Percentiles rank a stretch among this genome's conserved stretches.
Conservation (phyloP, 1,140 invertebrate species). For the Linepithema humile region DNA sequence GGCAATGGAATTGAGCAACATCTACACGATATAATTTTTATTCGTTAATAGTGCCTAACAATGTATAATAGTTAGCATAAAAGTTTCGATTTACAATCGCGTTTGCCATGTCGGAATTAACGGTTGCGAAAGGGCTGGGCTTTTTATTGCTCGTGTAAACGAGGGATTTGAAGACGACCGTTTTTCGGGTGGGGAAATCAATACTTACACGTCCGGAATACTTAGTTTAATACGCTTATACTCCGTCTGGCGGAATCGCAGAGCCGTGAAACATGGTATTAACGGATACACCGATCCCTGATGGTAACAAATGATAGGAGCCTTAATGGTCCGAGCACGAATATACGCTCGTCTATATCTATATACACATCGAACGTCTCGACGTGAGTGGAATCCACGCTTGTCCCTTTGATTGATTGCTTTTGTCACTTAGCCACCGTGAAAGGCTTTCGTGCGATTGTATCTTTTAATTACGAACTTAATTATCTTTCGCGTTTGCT, state of each 20-base stretch:
- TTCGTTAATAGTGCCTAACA: neutral
- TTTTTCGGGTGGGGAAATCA: slow-evolving; percentile 55
- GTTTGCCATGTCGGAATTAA: slow-evolving; percentile 15
- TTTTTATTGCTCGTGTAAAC: slow-evolving; percentile 29
- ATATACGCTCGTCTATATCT: slow-evolving; percentile 44
- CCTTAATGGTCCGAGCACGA: slow-evolving; percentile 76
- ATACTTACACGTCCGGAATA: slow-evolving; percentile 65
- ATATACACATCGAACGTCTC: slow-evolving; percentile 47
- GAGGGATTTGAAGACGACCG: slow-evolving; percentile 25
- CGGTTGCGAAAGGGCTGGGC: neutral
- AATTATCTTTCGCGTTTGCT: slow-evolving; percentile 72
- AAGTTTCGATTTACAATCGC: slow-evolving; percentile 16
- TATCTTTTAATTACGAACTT: slow-evolving; percentile 78
- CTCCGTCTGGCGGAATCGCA: slow-evolving; percentile 70
- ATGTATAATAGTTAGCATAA: neutral
- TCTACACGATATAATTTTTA: neutral
- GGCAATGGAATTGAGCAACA: neutral
- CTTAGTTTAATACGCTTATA: slow-evolving; percentile 78
- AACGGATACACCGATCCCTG: slow-evolving; percentile 74
- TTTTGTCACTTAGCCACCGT: slow-evolving; percentile 78
- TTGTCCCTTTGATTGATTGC: slow-evolving; percentile 79
- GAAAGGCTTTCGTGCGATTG: slow-evolving; percentile 68
- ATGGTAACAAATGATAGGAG: slow-evolving; percentile 81
- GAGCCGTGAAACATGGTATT: slow-evolving; percentile 80
- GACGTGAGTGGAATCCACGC: slow-evolving; percentile 66